Evolutionary conservation across 2,888 invertebrate species (phyloP), one percentile per base, ranked within the genome.

Genomic region (Thera obeliscata): DNA sequence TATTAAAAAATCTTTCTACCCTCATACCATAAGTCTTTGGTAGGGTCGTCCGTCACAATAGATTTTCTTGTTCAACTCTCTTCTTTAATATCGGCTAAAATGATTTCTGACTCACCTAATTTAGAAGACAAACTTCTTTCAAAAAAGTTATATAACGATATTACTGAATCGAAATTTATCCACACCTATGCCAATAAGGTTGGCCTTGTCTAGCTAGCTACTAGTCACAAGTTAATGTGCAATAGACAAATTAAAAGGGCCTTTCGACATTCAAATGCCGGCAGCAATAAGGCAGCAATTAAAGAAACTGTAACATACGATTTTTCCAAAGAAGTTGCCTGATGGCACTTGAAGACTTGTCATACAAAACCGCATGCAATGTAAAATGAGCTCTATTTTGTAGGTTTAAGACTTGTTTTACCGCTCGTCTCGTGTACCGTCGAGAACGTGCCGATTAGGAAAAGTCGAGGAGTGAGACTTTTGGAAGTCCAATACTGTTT

Each of bases 301-400:
- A 69, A 35, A 70, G 36, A 74, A 72, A 71, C 67, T 68, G 66
- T 71, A 72, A 68, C 64, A 57, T 59, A 61, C 50, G 63, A 70
- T 73, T 73, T 73, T 74, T 73, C 73, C 64, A 67, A 66, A 70
- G 70, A 74, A 68, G 52, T 64, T 50, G 48, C 38, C 54, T 66
- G 68, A 71, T 63, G 61, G 63, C 46, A 60, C 59, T 38, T 60
- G 55, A 65, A 48, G 36, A 36, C 38, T n/a, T 50, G 35, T 12
- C 57, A 67, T 55, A 49, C 7, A 12, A 48, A 48, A 33, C 36
- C 12, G n/a, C 56, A 7, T 50, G 35, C 35, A 41, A 50, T 43
- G 43, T 36, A 55, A 50, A 63, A 56, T 12, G 7, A 63, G 12
- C 63, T 63, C 52, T 59, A 56, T 35, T 11, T 0, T 35, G 2